These are phyloP conservation scores for Callipepla californica DNA, from an alignment of 2,113 vertebrate genomes.

Conservation along the genomic window DNA sequence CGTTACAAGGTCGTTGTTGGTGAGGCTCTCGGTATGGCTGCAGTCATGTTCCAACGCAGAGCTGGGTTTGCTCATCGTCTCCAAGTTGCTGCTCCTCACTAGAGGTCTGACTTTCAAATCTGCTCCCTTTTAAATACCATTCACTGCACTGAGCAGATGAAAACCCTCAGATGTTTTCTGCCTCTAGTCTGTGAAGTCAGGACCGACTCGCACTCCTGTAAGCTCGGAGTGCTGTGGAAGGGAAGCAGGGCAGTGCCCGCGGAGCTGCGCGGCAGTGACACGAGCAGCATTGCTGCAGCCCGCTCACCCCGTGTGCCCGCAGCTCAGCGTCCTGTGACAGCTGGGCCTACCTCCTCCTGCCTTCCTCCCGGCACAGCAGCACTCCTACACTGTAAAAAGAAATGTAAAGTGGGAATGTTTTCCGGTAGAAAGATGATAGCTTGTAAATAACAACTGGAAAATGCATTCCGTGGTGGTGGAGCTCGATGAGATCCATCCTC, in stretches of 20 bases:
- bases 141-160: neutral
- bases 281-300: neutral
- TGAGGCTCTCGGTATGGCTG: neutral
- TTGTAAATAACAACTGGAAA: neutral
- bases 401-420: neutral
- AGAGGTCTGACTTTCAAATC: neutral
- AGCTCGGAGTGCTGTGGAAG: accelerated
- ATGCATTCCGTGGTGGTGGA: accelerated
- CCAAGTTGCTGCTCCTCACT: neutral
- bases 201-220: accelerated
- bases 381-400: neutral
- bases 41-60: neutral
- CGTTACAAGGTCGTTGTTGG: accelerated
- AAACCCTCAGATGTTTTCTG: neutral
- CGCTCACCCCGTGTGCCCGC: neutral
- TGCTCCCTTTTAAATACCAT: neutral
- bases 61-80: neutral
- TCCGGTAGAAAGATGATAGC: accelerated
- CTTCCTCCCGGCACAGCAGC: neutral
- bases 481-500: neutral
- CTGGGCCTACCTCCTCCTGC: neutral
- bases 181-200: neutral
- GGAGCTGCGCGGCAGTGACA: accelerated
- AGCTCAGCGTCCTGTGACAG: accelerated
- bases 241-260: accelerated